Evolutionary conservation across 2,797 vertebrate genomes (phyloP), one percentile per base, ranked within the genome.

Genomic region (Labeo calbasu): DNA sequence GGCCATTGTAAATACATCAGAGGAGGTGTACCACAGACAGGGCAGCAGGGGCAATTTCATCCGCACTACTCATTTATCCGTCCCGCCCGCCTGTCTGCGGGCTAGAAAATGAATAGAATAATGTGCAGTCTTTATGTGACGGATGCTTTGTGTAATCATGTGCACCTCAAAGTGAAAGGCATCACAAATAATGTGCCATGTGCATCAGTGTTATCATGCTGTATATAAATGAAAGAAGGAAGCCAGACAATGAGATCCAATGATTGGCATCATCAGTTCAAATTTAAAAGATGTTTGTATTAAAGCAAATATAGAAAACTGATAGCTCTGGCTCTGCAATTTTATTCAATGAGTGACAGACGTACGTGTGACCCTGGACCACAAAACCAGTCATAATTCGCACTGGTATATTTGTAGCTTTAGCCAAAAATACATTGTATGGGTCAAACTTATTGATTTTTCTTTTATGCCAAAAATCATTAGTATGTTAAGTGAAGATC

Each of bases 1-100:
- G 61, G 48, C 75, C 51, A 80, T 65, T 76, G 77, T 72, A 76
- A 82, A 86, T 57, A 85, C 70, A 80, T 86, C 55, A 78, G 21
- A 59, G 79, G 15, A 71, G 66, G 55, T 61, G 57, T 7, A 57
- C 40, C 57, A n/a, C 53, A 68, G 43, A 43, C 32, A n/a, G 23
- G 43, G 2, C 4, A 17, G 10, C 28, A 63, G 57, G 59, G 48
- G 48, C 75, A 85, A 78, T 83, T 81, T 81, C 72, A 85, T 78
- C 57, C 7, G 40, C 25, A 32, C 40, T 46, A 23, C 46, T 81
- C 51, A 68, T 85, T 82, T 77, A 81, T 25, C 72, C 0, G 9
- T 40, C 40, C 69, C 17, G 5, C 28, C 36, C 10, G 14, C 6
- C 21, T 36, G 59, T 32, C 69, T 63, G 4, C 40, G 14, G 36